A percentile compares a stretch with the other conserved stretches of the same genome.
phyloP scores from a whole-genome alignment of 1,140 invertebrate genomes.

The Drosophila sturtevanti region DNA sequence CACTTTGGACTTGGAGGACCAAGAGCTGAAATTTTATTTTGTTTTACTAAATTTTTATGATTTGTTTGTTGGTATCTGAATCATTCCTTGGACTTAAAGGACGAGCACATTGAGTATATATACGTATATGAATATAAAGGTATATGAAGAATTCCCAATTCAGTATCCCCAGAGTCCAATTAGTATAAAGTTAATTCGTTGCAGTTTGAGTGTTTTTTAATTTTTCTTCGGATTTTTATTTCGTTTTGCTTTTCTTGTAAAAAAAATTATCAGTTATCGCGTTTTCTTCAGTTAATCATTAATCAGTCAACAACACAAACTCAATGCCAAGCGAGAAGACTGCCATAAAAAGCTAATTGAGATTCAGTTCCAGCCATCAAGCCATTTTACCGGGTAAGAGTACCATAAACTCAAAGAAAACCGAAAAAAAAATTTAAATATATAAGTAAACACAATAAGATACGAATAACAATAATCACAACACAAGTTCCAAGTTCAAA shows the following conservation, averaged over 20 bases:
- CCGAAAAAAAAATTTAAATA: too few species aligned
- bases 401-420: background rate
- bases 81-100: background rate
- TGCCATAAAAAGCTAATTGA: background rate
- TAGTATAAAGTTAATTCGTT: background rate
- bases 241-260: constrained; percentile 29
- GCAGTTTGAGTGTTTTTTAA: constrained; percentile 23
- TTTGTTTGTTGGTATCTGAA: background rate
- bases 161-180: too few species aligned
- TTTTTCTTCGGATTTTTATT: constrained; percentile 21
- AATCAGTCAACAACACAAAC: constrained; percentile 4
- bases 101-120: background rate
- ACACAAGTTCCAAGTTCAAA: too few species aligned
- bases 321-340: background rate
- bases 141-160: background rate
- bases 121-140: background rate
- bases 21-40: background rate
- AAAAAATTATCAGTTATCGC: constrained; percentile 13
- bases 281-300: constrained; percentile 3
- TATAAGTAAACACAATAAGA: too few species aligned
- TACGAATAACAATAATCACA: too few species aligned
- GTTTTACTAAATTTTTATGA: background rate
- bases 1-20: constrained; percentile 1
- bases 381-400: constrained; percentile 3
- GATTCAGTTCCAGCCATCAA: background rate